Conservation (phyloP, 1,140 invertebrate species). For the Lethrus apterus region DNA sequence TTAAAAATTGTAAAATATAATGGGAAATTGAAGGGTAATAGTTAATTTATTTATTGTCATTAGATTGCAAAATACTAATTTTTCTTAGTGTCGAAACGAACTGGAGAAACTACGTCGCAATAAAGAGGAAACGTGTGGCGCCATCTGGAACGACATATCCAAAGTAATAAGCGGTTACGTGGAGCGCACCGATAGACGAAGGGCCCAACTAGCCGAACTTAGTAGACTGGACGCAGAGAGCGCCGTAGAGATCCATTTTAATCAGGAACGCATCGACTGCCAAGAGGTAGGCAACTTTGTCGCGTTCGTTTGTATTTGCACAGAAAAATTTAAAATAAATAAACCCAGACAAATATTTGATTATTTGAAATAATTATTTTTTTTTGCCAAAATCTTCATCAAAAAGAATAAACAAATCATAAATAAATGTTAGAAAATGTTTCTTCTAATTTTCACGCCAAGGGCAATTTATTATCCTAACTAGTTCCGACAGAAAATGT, state of each 20-base stretch:
- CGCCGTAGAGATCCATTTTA: slow-evolving; percentile 26
- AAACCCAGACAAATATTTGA: too few relatives aligned
- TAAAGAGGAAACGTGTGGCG: slow-evolving; percentile 22
- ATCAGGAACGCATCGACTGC: slow-evolving; percentile 27
- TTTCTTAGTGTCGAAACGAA: slow-evolving; percentile 20
- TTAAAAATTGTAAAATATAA: neutral
- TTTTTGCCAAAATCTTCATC: too few relatives aligned
- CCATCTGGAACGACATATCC: slow-evolving; percentile 30
- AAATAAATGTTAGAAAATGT: too few relatives aligned
- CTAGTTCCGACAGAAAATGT: too few relatives aligned
- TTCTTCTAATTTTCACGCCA: too few relatives aligned
- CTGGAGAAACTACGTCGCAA: slow-evolving; percentile 21
- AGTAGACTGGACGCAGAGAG: slow-evolving; percentile 29
- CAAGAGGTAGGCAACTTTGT: slow-evolving; percentile 32
- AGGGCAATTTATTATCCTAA: too few relatives aligned
- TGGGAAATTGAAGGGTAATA: neutral
- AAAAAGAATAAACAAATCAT: too few relatives aligned
- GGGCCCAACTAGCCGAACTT: slow-evolving; percentile 34
- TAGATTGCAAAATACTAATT: neutral
- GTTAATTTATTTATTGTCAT: neutral
- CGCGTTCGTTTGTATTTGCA: too few relatives aligned
- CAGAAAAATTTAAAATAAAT: too few relatives aligned
- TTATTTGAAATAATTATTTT: too few relatives aligned
- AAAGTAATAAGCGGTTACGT: slow-evolving; percentile 27
- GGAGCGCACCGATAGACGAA: slow-evolving; percentile 27